Conservation (phyloP, 1,140 invertebrate genomes). For the Lineus longissimus region DNA sequence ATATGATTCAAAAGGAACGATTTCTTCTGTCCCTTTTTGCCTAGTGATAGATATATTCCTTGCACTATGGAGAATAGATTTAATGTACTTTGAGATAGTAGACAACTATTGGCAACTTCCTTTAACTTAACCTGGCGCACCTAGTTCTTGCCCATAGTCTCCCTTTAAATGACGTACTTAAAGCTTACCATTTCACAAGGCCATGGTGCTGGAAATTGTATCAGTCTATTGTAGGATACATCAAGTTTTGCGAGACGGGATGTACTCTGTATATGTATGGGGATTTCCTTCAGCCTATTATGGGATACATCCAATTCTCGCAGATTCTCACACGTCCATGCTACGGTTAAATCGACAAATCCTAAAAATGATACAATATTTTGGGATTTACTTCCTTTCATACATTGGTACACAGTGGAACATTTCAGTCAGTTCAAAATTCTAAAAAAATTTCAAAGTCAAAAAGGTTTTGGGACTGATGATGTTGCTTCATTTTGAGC, state of each 20-base stretch:
- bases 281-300: constrained; percentile 30
- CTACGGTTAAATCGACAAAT: not conserved
- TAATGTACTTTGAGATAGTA: no score
- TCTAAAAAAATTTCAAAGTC: no score
- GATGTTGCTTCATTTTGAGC: no score
- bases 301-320: constrained; percentile 28
- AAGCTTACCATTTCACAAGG: constrained; percentile 35
- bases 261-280: constrained; percentile 25
- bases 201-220: constrained; percentile 32
- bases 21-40: no score
- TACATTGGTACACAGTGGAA: not conserved
- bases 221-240: constrained; percentile 30
- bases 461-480: no score
- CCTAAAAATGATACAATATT: not conserved
- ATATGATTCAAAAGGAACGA: no score
- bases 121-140: no score
- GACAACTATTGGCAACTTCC: no score
- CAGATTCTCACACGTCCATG: constrained; percentile 22
- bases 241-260: constrained; percentile 20
- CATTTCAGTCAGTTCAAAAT: not conserved
- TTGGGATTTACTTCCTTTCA: not conserved
- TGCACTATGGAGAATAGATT: no score
- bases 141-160: no score
- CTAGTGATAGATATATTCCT: no score
- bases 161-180: no score